These are phyloP conservation scores for Holacanthella duospinosa DNA, from an alignment of 2,888 invertebrate species.

Conservation along the genomic window DNA sequence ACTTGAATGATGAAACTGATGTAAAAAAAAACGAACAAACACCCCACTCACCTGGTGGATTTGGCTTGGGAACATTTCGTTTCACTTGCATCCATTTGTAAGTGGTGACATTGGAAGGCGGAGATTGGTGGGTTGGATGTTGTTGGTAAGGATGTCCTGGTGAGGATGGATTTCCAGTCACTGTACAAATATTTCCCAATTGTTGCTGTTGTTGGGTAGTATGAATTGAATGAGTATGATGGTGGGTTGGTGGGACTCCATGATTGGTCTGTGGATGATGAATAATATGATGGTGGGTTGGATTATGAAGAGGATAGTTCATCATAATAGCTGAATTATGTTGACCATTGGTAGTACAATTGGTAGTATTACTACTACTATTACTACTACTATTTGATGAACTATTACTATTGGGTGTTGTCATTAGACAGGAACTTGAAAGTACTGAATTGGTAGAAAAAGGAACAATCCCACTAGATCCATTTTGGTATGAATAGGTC, in stretches of 20 bases:
- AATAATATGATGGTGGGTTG: slow-evolving; percentile 19
- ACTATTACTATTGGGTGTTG: too few relatives aligned
- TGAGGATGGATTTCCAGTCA: slow-evolving; percentile 22
- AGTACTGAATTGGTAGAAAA: not conserved
- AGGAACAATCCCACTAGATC: not conserved
- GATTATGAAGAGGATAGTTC: not conserved
- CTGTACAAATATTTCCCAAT: not conserved
- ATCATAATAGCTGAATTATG: too few relatives aligned
- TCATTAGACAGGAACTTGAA: slow-evolving; percentile 12
- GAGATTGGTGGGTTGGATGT: slow-evolving; percentile 26
- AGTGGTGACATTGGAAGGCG: slow-evolving; percentile 51
- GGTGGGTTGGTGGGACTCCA: slow-evolving; percentile 2
- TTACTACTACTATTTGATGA: too few relatives aligned
- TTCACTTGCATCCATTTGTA: slow-evolving; percentile 99
- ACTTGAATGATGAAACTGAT: too few relatives aligned
- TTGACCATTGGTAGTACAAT: not conserved
- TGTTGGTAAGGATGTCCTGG: slow-evolving; percentile 20
- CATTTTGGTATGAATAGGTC: not conserved
- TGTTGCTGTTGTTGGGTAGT: slow-evolving; percentile 33
- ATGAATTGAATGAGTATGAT: slow-evolving; percentile 16
- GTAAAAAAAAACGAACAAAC: too few relatives aligned
- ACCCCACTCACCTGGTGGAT: slow-evolving; percentile 18
- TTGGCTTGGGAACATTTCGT: slow-evolving; percentile 85
- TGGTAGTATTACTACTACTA: not conserved
- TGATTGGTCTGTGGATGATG: slow-evolving; percentile 22